These are phyloP conservation scores for Euspilapteryx auroguttella DNA, from an alignment of 2,888 invertebrate species.

Conservation along the genomic window DNA sequence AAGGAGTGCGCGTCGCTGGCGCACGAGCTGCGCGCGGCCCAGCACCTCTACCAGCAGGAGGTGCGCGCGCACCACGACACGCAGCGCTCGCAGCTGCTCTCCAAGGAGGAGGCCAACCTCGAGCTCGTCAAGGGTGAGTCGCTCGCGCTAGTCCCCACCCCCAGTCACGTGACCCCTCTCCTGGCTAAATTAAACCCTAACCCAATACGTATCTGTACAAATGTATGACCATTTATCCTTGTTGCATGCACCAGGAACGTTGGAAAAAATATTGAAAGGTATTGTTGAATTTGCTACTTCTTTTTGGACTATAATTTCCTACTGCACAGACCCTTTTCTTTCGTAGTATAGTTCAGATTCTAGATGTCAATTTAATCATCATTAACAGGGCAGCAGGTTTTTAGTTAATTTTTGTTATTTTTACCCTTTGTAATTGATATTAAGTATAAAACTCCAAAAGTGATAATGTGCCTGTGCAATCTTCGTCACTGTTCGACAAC, in stretches of 20 bases:
- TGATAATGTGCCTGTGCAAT: no score
- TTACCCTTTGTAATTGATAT: no score
- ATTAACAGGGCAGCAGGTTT: no score
- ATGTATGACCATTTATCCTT: constrained; percentile 14
- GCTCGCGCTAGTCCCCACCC: constrained; percentile 1
- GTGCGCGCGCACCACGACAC: constrained; percentile 88
- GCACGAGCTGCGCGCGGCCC: constrained; percentile 82
- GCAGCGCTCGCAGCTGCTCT: constrained; percentile 78
- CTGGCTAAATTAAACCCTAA: constrained; percentile 2
- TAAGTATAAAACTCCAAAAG: no score
- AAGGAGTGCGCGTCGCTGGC: constrained; percentile 86
- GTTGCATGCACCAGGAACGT: constrained; percentile 66
- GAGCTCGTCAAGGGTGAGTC: constrained; percentile 86
- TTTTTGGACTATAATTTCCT: background rate
- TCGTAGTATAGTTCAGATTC: no score
- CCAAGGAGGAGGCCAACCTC: constrained; percentile 89
- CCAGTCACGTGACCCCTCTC: constrained; percentile 5
- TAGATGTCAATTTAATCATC: no score
- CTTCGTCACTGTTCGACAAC: no score
- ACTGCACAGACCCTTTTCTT: background rate
- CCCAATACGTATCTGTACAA: no score
- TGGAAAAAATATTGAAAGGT: constrained; percentile 71
- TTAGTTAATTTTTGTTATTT: no score
- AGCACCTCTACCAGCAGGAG: constrained; percentile 83
- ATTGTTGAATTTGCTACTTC: constrained; percentile 45